Percentiles rank a stretch among this genome's conserved stretches.
phyloP scores from a whole-genome alignment of 1,140 invertebrate species.

The Zaprionus lachaisei region DNA sequence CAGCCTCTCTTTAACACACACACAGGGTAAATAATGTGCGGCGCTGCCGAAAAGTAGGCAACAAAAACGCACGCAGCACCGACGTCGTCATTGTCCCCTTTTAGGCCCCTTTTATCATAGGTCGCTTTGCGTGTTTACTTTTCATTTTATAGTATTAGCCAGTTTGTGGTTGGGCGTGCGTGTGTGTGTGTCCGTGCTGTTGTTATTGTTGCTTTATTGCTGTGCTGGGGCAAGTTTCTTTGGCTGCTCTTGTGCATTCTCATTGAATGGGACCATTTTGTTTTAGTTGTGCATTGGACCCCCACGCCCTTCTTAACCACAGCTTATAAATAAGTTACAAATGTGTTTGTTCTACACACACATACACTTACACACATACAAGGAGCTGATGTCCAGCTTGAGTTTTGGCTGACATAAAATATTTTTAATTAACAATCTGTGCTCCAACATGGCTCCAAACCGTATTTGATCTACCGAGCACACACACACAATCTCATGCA shows the following conservation, averaged over 20 bases:
- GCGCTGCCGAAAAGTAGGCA: constrained; percentile 51
- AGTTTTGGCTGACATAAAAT: constrained; percentile 51
- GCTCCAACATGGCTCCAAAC: constrained; percentile 33
- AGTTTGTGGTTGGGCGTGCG: constrained; percentile 21
- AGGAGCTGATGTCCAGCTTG: constrained; percentile 5
- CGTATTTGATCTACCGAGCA: constrained; percentile 48
- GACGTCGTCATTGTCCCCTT: constrained; percentile 2
- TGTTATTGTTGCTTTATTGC: constrained; percentile 11
- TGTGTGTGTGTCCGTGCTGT: constrained; percentile 3
- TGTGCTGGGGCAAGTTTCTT: constrained; percentile 30
- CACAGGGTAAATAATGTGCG: constrained; percentile 42
- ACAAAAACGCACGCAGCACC: constrained; percentile 29
- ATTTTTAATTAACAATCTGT: constrained; percentile 77
- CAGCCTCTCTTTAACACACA: constrained; percentile 1
- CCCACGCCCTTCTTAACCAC: neutral
- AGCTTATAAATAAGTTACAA: constrained; percentile 51
- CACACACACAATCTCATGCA: neutral
- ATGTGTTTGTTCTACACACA: constrained; percentile 21
- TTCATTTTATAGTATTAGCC: constrained; percentile 64
- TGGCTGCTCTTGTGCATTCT: constrained; percentile 23
- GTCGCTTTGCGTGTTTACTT: constrained; percentile 53
- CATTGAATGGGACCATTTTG: constrained; percentile 37
- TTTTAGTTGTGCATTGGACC: constrained; percentile 44
- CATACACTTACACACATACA: neutral
- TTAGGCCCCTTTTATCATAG: constrained; percentile 31